Evolutionary conservation across 1,140 invertebrate genomes (phyloP).

Genomic region (Papilio dardanus): DNA sequence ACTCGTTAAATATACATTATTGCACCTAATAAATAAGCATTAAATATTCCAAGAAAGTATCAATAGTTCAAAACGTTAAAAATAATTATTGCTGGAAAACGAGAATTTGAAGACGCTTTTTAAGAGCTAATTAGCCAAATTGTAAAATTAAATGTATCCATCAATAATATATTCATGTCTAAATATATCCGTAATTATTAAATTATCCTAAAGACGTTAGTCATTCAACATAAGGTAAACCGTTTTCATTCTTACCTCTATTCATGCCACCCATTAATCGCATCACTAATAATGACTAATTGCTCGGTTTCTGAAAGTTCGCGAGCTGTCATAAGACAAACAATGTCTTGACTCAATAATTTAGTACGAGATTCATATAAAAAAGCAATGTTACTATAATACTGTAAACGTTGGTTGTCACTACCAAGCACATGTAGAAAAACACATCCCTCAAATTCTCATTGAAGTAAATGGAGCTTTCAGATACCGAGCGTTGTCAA

Average conservation of each 20-base stretch:
- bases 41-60: neutral
- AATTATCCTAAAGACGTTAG: neutral
- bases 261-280: neutral
- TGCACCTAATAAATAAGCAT: neutral
- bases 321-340: no score
- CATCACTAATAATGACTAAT: neutral
- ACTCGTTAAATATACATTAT: conserved; percentile 28
- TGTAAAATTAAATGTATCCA: neutral
- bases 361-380: no score
- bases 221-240: neutral
- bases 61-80: neutral
- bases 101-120: neutral
- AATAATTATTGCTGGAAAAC: neutral
- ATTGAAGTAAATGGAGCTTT: neutral
- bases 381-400: neutral
- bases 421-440: no score
- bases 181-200: neutral
- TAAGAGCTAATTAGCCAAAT: neutral
- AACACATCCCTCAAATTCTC: no score
- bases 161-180: neutral
- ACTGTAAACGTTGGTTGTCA: neutral
- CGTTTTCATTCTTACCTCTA: neutral
- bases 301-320: neutral
- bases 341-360: no score
- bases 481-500: neutral